These are phyloP conservation scores for Meteorus colon DNA, from an alignment of 2,888 invertebrate genomes.

Conservation along the genomic window DNA sequence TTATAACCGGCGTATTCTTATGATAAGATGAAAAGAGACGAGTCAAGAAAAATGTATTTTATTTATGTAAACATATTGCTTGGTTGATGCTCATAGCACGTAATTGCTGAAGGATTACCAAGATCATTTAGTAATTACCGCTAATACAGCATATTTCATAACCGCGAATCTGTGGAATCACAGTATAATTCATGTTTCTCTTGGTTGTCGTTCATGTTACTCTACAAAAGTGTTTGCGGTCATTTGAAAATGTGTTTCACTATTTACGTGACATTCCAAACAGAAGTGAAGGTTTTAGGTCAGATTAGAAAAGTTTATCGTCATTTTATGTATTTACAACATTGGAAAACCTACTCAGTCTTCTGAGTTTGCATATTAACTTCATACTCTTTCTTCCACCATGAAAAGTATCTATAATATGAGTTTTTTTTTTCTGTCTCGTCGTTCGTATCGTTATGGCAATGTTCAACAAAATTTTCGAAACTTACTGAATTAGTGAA, in stretches of 20 bases:
- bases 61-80: neutral
- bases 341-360: too few relatives aligned
- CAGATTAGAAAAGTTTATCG: neutral
- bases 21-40: neutral
- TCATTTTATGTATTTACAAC: neutral
- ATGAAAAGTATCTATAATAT: too few relatives aligned
- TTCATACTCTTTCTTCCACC: too few relatives aligned
- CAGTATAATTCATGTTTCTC: neutral
- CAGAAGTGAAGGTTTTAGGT: neutral
- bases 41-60: neutral
- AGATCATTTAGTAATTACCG: slow-evolving; percentile 1
- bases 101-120: neutral
- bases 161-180: neutral
- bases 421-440: too few relatives aligned
- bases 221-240: neutral
- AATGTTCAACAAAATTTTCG: too few relatives aligned
- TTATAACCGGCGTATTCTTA: neutral
- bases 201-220: neutral
- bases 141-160: neutral
- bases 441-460: too few relatives aligned
- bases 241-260: neutral
- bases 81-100: neutral
- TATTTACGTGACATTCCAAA: neutral
- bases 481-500: too few relatives aligned
- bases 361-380: too few relatives aligned